phyloP scores from a whole-genome alignment of 92 coral and sea anemone species.

The Siderastrea siderea region DNA sequence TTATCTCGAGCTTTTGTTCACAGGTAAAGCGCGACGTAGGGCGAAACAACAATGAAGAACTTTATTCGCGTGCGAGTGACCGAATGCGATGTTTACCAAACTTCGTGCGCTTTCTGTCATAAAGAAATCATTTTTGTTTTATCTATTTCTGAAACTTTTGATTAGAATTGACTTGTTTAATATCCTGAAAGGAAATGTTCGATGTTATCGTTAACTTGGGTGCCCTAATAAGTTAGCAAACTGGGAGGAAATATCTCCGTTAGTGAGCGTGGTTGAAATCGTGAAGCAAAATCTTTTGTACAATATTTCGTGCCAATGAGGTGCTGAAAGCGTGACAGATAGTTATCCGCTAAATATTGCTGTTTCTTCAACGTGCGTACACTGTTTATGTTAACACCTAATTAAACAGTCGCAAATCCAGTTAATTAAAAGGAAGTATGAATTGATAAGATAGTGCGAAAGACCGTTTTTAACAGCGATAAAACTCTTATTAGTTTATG shows the following conservation, averaged over 20 bases:
- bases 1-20: slow-evolving; percentile 30
- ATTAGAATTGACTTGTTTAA: slow-evolving; percentile 31
- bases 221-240: neutral
- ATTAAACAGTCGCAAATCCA: slow-evolving; percentile 44
- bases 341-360: slow-evolving; percentile 26
- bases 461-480: slow-evolving; percentile 8
- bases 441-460: slow-evolving; percentile 3
- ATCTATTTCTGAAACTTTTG: slow-evolving; percentile 14
- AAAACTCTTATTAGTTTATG: slow-evolving; percentile 1
- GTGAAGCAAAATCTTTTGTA: neutral
- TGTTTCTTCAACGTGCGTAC: slow-evolving; percentile 9
- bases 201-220: slow-evolving; percentile 15
- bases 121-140: slow-evolving; percentile 18
- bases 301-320: slow-evolving; percentile 11
- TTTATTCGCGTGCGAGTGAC: slow-evolving; percentile 14
- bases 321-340: slow-evolving; percentile 27
- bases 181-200: slow-evolving; percentile 18
- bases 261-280: neutral
- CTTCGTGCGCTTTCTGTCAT: slow-evolving; percentile 20
- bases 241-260: neutral
- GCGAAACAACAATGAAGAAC: neutral
- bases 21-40: slow-evolving; percentile 12
- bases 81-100: slow-evolving; percentile 30
- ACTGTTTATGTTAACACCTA: slow-evolving; percentile 37
- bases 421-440: slow-evolving; percentile 49